Percentiles rank a stretch among this genome's conserved stretches.
Evolutionary conservation across 1,140 invertebrate genomes (phyloP).

Genomic region (Drosophila grimshawi): DNA sequence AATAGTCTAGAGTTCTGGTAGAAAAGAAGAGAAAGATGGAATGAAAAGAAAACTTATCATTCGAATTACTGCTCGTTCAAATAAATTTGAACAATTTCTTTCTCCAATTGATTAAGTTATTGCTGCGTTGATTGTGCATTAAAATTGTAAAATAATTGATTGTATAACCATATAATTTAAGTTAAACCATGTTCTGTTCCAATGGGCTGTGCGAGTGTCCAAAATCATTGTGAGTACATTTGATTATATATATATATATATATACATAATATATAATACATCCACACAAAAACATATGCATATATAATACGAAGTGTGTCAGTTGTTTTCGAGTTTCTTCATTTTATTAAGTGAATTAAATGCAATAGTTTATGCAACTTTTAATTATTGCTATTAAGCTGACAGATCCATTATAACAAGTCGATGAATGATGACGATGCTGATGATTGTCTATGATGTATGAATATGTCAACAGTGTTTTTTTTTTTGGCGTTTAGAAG

Average conservation of each 20-base stretch:
- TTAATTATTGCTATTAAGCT: conserved; percentile 3
- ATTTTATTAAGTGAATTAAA: conserved; percentile 19
- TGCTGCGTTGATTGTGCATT: not conserved
- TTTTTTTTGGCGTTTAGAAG: not conserved
- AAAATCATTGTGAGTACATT: conserved; percentile 52
- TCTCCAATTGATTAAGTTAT: not conserved
- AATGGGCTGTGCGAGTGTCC: conserved; percentile 72
- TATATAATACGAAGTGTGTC: not conserved
- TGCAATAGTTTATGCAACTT: conserved; percentile 2
- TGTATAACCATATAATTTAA: conserved; percentile 24
- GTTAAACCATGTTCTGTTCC: conserved; percentile 53
- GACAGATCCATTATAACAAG: not conserved
- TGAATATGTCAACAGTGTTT: conserved; percentile 7
- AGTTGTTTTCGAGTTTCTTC: not conserved
- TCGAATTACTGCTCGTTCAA: not conserved
- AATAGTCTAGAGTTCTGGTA: conserved; percentile 33
- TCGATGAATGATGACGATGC: not conserved
- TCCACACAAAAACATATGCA: conserved; percentile 7
- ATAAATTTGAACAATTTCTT: conserved; percentile 2
- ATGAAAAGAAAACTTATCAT: conserved; percentile 3
- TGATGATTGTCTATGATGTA: conserved; percentile 21
- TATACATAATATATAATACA: conserved; percentile 10
- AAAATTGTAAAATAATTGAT: conserved; percentile 28
- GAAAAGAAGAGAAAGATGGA: too few species aligned
- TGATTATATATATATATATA: conserved; percentile 36